phyloP scores from a whole-genome alignment of 30 jellyfish, hydroid and myxozoan species.

The Hydractinia symbiolongicarpus region DNA sequence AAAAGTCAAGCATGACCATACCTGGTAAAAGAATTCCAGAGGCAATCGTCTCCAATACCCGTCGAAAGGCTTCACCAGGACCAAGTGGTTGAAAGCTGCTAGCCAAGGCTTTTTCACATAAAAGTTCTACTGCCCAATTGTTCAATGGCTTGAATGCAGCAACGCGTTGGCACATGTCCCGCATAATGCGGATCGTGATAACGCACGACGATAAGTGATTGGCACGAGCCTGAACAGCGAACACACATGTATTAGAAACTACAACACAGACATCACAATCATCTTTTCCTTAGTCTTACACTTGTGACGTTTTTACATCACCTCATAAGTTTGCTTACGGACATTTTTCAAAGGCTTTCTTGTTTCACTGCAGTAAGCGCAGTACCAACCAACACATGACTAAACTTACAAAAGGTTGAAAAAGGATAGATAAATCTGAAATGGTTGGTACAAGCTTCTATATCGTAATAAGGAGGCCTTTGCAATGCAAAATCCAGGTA shows the following conservation, averaged over 20 bases:
- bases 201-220: constrained; percentile 83
- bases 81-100: constrained; percentile 75
- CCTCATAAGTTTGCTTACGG: constrained; percentile 82
- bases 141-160: constrained; percentile 77
- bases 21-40: constrained; percentile 94
- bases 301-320: constrained; percentile 17
- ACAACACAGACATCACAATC: neutral
- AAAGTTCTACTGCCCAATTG: constrained; percentile 82
- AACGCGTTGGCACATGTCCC: constrained; percentile 80
- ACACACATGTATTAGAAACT: neutral
- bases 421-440: neutral
- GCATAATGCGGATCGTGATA: constrained; percentile 71
- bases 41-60: constrained; percentile 70
- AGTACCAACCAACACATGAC: neutral
- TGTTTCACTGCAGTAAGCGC: neutral
- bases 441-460: constrained; percentile 9
- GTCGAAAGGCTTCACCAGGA: constrained; percentile 87
- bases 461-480: neutral
- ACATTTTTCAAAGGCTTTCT: neutral
- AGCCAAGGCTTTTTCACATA: constrained; percentile 79
- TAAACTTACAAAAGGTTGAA: too few species aligned
- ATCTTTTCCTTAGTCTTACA: neutral
- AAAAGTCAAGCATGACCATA: neutral
- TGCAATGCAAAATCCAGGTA: neutral
- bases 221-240: constrained; percentile 76